These are phyloP conservation scores for Aporophyla nigra DNA, from an alignment of 2,888 invertebrate species.

Conservation along the genomic window DNA sequence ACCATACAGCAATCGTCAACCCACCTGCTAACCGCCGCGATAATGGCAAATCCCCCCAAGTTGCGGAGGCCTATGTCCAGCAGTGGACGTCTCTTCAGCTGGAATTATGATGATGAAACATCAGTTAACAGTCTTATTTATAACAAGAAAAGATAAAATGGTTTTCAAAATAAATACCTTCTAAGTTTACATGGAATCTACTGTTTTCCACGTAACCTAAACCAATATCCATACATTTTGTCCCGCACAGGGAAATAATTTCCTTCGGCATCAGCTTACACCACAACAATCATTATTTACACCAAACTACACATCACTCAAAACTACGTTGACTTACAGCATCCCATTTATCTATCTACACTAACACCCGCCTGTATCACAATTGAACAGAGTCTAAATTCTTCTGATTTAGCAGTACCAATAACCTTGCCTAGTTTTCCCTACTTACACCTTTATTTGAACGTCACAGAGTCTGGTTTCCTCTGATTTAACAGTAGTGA, in stretches of 20 bases:
- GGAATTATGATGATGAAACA: not conserved
- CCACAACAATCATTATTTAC: conserved; percentile 77
- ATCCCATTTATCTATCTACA: conserved; percentile 55
- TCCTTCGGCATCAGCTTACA: conserved; percentile 64
- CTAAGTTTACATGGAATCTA: not conserved
- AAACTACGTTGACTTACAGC: conserved; percentile 67
- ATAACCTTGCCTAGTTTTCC: conserved; percentile 17
- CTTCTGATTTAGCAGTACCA: conserved; percentile 1
- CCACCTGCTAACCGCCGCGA: no score
- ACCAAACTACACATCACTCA: conserved; percentile 79
- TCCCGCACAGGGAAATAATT: conserved; percentile 30
- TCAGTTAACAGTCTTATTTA: not conserved
- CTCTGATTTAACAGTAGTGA: not conserved
- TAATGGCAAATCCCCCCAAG: no score
- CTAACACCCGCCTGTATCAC: conserved; percentile 31
- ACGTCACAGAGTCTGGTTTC: conserved; percentile 26
- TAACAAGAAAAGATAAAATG: not conserved
- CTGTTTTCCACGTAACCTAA: conserved; percentile 15
- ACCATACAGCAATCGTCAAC: no score
- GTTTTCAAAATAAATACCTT: conserved; percentile 1
- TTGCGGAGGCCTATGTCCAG: no score
- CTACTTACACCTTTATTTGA: conserved; percentile 24
- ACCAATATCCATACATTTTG: conserved; percentile 5
- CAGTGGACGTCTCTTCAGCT: no score
- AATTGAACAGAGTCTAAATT: conserved; percentile 28